Evolutionary conservation across 2,888 invertebrate species (phyloP).

Genomic region (Plagodis pulveraria): DNA sequence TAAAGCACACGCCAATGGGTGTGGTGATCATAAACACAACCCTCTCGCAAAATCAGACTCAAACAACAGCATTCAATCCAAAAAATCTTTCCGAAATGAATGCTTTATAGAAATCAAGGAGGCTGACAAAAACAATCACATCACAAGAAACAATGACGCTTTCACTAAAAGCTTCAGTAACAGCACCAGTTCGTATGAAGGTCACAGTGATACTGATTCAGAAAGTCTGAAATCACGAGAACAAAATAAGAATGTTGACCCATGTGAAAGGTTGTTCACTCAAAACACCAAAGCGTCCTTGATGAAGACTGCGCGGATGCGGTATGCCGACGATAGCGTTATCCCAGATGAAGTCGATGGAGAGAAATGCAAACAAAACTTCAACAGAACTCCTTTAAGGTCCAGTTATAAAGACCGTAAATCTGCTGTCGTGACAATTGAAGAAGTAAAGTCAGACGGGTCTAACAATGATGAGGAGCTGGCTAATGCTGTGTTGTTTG

Average conservation of each 20-base stretch:
- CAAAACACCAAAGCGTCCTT: slow-evolving; percentile 85
- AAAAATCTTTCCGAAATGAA: slow-evolving; percentile 70
- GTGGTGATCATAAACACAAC: slow-evolving; percentile 80
- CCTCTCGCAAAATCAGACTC: slow-evolving; percentile 78
- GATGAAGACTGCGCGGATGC: slow-evolving; percentile 86
- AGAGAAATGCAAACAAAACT: slow-evolving; percentile 68
- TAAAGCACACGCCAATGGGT: slow-evolving; percentile 90
- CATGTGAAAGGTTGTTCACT: slow-evolving; percentile 81
- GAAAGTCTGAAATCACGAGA: slow-evolving; percentile 77
- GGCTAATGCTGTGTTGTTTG: slow-evolving; percentile 64
- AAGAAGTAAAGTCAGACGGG: slow-evolving; percentile 76
- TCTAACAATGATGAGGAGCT: slow-evolving; percentile 71
- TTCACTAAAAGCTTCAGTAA: slow-evolving; percentile 82
- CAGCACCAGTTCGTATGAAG: slow-evolving; percentile 87
- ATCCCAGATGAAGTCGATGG: slow-evolving; percentile 77
- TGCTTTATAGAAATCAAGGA: slow-evolving; percentile 78
- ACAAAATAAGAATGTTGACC: slow-evolving; percentile 63
- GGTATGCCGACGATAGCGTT: slow-evolving; percentile 81
- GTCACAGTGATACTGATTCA: slow-evolving; percentile 88
- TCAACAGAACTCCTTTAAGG: slow-evolving; percentile 67
- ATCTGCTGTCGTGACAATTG: slow-evolving; percentile 77
- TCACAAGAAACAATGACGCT: slow-evolving; percentile 57
- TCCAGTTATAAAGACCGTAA: slow-evolving; percentile 76
- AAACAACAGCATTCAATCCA: slow-evolving; percentile 74
- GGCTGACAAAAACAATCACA: slow-evolving; percentile 60